Evolutionary conservation across 2,113 vertebrate species (phyloP), one percentile per base, ranked within the genome.

Genomic region (Tyto alba): DNA sequence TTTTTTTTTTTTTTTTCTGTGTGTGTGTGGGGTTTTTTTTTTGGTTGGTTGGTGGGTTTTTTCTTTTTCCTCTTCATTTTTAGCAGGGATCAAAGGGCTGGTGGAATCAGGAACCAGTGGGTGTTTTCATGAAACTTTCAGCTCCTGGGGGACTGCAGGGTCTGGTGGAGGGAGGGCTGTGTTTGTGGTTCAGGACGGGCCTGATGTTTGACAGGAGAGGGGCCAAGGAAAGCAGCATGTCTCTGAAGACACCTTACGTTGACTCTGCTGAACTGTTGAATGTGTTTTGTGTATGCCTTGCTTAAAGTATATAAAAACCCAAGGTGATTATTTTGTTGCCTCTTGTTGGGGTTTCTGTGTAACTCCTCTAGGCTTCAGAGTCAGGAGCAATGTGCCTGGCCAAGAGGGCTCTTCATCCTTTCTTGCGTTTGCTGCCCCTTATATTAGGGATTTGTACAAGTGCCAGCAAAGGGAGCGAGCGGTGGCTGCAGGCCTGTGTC

Each of bases 171-270:
- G 45, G 66, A 26, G 4, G 10, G 11, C 3, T 64, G 53, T 73
- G 9, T 41, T 55, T 1, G 1, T 43, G 41, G 53, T 12, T 64
- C 13, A 10, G 62, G 67, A 9, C 1, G 2, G 50, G 16, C n/a
- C 73, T 40, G 14, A 6, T 30, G 67, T 34, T 27, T 60, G 32
- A 12, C 21, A 25, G 85, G 34, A 52, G 30, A 15, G 41, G 27
- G 27, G 45, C 40, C 25, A 2, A 26, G 72, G 83, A 23, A 18
- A 36, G 68, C 2, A 1, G 13, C 15, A 0, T 2, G 7, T 66
- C 62, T 52, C 52, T 3, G 13, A 27, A 19, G 16, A 16, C 0
- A 0, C 11, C 21, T 57, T 63, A 14, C 0, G 0, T 30, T 48
- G 21, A 9, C 41, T n/a, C 38, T 15, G 19, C 11, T 41, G 1